phyloP scores from a whole-genome alignment of 2,888 invertebrate genomes.

The Selenia dentaria region DNA sequence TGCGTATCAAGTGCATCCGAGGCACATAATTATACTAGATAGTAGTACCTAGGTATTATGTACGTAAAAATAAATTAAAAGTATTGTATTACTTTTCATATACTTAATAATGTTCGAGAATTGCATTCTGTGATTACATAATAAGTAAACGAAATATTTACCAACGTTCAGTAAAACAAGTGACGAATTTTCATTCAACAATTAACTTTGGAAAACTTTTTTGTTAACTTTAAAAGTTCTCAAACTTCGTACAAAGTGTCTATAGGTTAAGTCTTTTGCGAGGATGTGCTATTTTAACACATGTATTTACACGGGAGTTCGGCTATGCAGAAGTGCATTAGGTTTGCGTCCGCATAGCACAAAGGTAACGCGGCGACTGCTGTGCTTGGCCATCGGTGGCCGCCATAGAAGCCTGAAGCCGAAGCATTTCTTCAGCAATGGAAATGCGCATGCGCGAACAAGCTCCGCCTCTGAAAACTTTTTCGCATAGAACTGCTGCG shows the following conservation, averaged over 20 bases:
- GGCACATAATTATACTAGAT: no score
- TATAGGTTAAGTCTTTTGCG: constrained; percentile 16
- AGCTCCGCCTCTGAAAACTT: constrained; percentile 71
- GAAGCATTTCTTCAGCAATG: constrained; percentile 70
- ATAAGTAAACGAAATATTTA: constrained; percentile 6
- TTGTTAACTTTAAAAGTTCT: constrained; percentile 41
- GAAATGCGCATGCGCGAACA: constrained; percentile 60
- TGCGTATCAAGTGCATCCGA: no score
- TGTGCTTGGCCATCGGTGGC: constrained; percentile 54
- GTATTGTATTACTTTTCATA: not conserved
- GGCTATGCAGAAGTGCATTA: constrained; percentile 52
- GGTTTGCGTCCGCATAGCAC: constrained; percentile 67
- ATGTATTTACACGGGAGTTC: constrained; percentile 45
- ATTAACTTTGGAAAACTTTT: constrained; percentile 43
- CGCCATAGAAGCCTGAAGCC: constrained; percentile 57
- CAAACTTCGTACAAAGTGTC: constrained; percentile 35
- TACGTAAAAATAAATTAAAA: no score
- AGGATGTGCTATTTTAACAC: constrained; percentile 20
- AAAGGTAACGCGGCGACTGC: constrained; percentile 71
- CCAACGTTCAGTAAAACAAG: constrained; percentile 29
- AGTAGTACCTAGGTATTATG: no score
- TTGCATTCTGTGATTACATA: not conserved
- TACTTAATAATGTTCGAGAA: not conserved
- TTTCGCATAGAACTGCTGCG: constrained; percentile 36
- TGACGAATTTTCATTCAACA: constrained; percentile 47